phyloP scores from a whole-genome alignment of 2,797 vertebrate species.

The Sardinella longiceps region DNA sequence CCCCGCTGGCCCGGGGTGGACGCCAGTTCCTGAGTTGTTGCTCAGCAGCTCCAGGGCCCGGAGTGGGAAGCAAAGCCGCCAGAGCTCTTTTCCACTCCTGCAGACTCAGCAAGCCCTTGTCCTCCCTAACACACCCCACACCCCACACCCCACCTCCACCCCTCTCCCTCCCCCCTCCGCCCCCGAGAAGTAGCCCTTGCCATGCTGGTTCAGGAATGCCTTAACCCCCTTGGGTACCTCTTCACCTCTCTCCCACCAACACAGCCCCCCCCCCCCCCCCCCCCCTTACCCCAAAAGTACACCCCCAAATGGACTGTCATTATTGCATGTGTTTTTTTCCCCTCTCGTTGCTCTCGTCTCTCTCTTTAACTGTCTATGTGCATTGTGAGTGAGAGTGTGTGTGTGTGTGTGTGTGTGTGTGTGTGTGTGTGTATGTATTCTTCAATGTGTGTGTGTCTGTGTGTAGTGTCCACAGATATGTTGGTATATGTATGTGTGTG shows the following conservation, averaged over 20 bases:
- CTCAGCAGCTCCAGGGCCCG: neutral
- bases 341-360: slow-evolving; percentile 11
- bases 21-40: neutral
- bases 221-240: neutral
- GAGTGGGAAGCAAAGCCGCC: neutral
- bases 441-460: neutral
- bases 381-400: neutral
- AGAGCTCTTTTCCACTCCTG: slow-evolving; percentile 12
- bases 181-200: slow-evolving; percentile 12
- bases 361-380: neutral
- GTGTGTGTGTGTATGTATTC: neutral
- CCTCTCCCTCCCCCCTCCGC: neutral
- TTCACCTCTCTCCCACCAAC: neutral
- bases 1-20: neutral
- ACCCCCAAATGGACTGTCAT: slow-evolving; percentile 19
- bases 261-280: neutral
- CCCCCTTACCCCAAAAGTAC: neutral
- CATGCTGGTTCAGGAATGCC: slow-evolving; percentile 16
- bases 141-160: neutral
- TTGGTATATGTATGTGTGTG: neutral
- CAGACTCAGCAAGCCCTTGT: slow-evolving; percentile 1
- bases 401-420: neutral
- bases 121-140: neutral
- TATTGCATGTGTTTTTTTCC: slow-evolving; percentile 22
- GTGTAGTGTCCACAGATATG: neutral